Evolutionary conservation across 2,797 vertebrate species (phyloP).

Genomic region (Trichosurus vulpecula): DNA sequence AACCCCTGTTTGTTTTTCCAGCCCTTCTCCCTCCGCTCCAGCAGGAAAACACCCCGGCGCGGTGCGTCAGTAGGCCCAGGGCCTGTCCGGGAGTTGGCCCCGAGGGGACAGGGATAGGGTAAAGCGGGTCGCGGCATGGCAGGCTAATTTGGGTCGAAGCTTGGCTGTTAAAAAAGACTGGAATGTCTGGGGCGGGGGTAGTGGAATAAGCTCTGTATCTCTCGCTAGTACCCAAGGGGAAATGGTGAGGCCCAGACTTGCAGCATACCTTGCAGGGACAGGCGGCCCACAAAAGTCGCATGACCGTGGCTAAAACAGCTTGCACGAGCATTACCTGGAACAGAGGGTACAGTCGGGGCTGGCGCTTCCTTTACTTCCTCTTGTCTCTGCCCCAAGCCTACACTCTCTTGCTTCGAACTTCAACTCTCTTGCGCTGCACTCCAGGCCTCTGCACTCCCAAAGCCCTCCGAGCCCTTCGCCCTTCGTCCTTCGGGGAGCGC

Average conservation of each 20-base stretch:
- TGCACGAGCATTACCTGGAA: not conserved
- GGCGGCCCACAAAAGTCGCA: not conserved
- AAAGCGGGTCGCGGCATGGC: not conserved
- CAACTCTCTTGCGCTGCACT: not conserved
- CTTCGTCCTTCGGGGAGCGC: not conserved
- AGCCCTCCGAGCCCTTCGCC: not conserved
- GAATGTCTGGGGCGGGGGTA: not conserved
- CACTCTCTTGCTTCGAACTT: not conserved
- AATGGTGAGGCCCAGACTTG: not conserved
- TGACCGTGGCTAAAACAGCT: not conserved
- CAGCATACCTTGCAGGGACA: not conserved
- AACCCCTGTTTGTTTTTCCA: constrained; percentile 92
- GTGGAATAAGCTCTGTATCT: too few species aligned
- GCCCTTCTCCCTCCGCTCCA: constrained; percentile 88
- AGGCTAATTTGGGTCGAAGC: constrained; percentile 8
- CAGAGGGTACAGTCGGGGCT: not conserved
- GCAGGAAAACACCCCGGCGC: constrained; percentile 86
- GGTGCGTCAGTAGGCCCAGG: constrained; percentile 85
- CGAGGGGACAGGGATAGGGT: constrained; percentile 26
- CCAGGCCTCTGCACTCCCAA: not conserved
- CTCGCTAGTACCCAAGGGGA: not conserved
- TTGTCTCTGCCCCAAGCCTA: not conserved
- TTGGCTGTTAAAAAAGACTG: not conserved
- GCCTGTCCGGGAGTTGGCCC: constrained; percentile 11
- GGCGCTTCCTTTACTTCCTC: not conserved